Percentiles rank a stretch among this genome's conserved stretches.
Conservation (phyloP, 2,113 vertebrate species). For the Callaeas wilsoni region DNA sequence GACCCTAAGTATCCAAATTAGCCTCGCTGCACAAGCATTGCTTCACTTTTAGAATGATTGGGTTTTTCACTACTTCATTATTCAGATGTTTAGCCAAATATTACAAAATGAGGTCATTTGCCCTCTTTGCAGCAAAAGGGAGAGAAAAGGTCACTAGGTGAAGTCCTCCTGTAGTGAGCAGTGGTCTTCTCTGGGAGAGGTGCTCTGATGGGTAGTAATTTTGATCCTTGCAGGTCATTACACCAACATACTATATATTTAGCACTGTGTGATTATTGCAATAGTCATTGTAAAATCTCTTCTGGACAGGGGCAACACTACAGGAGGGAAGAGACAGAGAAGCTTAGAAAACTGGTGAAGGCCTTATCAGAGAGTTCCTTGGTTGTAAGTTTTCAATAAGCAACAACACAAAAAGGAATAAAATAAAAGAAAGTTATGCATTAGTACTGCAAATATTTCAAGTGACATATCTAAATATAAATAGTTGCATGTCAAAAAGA, state of each 20-base stretch:
- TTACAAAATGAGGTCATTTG: neutral
- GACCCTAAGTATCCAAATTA: neutral
- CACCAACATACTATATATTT: neutral
- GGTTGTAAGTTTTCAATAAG: neutral
- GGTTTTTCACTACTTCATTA: neutral
- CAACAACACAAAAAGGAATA: neutral
- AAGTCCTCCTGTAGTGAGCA: neutral
- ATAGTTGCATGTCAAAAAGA: neutral
- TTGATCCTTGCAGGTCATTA: neutral
- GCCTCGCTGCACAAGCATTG: neutral
- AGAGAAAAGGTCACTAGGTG: neutral
- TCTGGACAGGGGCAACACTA: neutral
- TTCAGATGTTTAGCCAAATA: neutral
- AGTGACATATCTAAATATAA: neutral
- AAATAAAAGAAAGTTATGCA: neutral
- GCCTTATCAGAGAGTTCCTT: neutral
- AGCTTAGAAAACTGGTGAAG: neutral
- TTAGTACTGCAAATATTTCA: neutral
- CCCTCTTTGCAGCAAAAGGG: neutral
- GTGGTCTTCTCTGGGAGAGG: neutral
- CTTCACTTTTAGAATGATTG: neutral
- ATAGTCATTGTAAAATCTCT: neutral
- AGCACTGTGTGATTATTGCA: neutral
- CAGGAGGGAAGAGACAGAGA: neutral
- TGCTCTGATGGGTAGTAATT: neutral